Conservation (phyloP, 1,140 invertebrate species). For the Sitobion miscanthi region DNA sequence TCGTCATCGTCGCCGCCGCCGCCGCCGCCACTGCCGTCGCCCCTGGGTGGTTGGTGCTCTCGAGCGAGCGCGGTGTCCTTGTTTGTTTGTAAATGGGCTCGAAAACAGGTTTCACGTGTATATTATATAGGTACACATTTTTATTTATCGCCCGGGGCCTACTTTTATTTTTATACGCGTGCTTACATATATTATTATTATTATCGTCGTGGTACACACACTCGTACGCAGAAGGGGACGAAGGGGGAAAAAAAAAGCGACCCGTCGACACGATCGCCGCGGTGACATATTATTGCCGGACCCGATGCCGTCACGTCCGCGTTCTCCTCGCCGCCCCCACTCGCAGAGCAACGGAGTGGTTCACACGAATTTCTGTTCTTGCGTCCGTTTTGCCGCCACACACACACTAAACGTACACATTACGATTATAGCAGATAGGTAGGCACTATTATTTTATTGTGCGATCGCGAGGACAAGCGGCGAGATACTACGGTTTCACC, state of each 20-base stretch:
- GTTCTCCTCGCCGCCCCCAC: not conserved
- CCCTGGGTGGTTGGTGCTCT: constrained; percentile 38
- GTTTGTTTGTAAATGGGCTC: constrained; percentile 32
- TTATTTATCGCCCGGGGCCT: constrained; percentile 25
- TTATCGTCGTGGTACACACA: not conserved
- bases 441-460: constrained; percentile 15
- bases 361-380: constrained; percentile 50
- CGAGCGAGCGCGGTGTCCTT: not conserved
- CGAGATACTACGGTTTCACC: not conserved
- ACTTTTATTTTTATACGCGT: constrained; percentile 11
- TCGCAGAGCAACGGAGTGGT: not conserved
- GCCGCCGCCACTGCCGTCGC: not conserved
- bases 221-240: not conserved
- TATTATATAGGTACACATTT: not conserved
- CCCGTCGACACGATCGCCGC: constrained; percentile 18
- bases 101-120: constrained; percentile 39
- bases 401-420: not conserved
- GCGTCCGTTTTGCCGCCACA: not conserved
- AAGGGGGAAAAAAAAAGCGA: not conserved
- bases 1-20: not conserved
- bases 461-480: constrained; percentile 15
- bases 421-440: not conserved
- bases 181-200: not conserved
- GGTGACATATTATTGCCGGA: constrained; percentile 44
- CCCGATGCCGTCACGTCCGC: constrained; percentile 37